Conservation (phyloP, 1,140 invertebrate species). For the Pseudomyrmex sp. region DNA sequence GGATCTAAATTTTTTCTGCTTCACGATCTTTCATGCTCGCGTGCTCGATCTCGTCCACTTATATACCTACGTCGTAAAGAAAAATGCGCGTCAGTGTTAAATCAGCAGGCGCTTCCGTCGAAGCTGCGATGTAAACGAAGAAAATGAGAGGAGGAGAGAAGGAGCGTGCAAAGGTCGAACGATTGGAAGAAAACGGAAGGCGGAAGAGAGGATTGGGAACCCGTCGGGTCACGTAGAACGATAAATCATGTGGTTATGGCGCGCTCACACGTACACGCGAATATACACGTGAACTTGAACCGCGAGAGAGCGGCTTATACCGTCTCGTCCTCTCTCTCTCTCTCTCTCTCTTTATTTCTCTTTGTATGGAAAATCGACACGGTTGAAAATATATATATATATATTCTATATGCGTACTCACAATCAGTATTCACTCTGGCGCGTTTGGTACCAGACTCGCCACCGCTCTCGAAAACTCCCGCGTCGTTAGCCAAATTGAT, state of each 20-base stretch:
- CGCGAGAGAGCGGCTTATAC: not conserved
- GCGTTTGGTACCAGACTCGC: not conserved
- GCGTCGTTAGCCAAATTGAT: conserved; percentile 72
- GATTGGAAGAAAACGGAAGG: conserved; percentile 65
- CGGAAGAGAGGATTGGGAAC: conserved; percentile 60
- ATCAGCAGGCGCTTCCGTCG: conserved; percentile 47
- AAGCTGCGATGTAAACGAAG: not conserved
- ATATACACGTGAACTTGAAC: conserved; percentile 46
- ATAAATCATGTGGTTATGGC: conserved; percentile 71
- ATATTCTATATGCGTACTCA: not conserved
- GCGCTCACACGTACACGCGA: conserved; percentile 53
- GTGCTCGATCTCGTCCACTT: not conserved
- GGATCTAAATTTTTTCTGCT: conserved; percentile 9
- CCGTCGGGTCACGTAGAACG: conserved; percentile 68
- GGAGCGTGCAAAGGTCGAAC: conserved; percentile 1
- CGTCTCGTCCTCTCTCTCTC: not conserved
- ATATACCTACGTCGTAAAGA: not conserved
- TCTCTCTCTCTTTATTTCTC: not conserved
- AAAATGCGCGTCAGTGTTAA: conserved; percentile 45
- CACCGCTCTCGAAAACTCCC: conserved; percentile 49
- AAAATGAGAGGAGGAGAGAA: not conserved
- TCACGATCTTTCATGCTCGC: not conserved
- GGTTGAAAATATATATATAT: conserved; percentile 17
- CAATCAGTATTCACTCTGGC: conserved; percentile 22
- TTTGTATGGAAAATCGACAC: conserved; percentile 13